A percentile compares a stretch with the other conserved stretches of the same genome.
phyloP scores from a whole-genome alignment of 2,113 vertebrate genomes.

The Ceyx melanurus region DNA sequence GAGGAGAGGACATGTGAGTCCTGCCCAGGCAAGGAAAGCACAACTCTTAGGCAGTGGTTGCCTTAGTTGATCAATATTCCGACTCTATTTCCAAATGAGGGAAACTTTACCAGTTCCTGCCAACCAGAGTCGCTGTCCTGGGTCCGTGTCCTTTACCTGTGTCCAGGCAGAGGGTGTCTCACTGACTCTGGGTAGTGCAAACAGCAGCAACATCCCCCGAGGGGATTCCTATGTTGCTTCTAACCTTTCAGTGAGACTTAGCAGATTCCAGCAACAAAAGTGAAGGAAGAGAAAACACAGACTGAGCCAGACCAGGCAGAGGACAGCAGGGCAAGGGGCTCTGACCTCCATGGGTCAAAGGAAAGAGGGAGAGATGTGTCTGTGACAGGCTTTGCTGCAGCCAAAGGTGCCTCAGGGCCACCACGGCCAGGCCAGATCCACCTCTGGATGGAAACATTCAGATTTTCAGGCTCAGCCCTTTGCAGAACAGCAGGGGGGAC shows the following conservation, averaged over 20 bases:
- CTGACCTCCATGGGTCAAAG: neutral
- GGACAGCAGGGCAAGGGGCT: neutral
- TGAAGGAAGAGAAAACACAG: neutral
- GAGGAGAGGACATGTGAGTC: neutral
- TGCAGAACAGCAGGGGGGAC: neutral
- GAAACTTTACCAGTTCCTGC: neutral
- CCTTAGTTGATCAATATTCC: neutral
- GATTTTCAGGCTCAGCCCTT: neutral
- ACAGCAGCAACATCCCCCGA: neutral
- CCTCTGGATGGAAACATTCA: neutral
- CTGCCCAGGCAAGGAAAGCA: neutral
- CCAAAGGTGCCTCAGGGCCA: neutral
- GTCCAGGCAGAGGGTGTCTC: neutral
- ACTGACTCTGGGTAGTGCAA: neutral
- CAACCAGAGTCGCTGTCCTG: neutral
- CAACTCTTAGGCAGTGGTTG: neutral
- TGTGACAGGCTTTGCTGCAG: neutral
- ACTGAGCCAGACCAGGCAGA: neutral
- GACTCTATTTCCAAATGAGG: neutral
- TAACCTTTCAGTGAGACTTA: neutral
- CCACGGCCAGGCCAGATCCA: neutral
- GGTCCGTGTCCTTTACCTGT: neutral
- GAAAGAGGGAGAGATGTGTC: neutral
- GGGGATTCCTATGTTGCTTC: neutral
- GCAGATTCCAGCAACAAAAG: constrained; percentile 22